Evolutionary conservation across 2,113 vertebrate species (phyloP).

Genomic region (Salvator merianae): DNA sequence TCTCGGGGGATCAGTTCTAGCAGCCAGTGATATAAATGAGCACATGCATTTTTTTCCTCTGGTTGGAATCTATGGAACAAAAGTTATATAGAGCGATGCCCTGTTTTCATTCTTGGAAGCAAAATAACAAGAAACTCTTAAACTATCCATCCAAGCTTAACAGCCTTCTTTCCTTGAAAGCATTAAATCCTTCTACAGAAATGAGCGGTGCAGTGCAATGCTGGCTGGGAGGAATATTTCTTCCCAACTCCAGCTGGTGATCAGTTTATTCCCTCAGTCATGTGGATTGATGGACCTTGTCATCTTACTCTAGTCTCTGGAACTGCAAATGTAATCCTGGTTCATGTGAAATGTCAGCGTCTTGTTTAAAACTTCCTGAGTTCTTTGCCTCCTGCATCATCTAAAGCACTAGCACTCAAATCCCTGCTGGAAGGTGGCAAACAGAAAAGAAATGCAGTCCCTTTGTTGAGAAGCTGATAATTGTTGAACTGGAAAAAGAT

Average conservation of each 20-base stretch:
- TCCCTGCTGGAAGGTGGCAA: neutral
- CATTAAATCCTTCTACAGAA: constrained; percentile 2
- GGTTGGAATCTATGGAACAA: neutral
- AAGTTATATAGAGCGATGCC: too few species aligned
- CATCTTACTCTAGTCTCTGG: constrained; percentile 1
- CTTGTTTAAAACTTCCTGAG: constrained; percentile 22
- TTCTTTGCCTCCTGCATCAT: neutral
- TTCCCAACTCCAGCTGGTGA: neutral
- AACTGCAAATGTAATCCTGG: constrained; percentile 28
- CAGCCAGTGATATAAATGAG: too few species aligned
- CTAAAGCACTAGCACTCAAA: neutral
- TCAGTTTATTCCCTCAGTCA: constrained; percentile 33
- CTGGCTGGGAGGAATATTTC: neutral
- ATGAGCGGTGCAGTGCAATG: neutral
- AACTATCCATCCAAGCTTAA: neutral
- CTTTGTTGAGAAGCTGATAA: too few species aligned
- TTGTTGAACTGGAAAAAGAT: too few species aligned
- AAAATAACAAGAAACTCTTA: neutral
- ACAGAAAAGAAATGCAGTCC: too few species aligned
- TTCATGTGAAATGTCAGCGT: neutral
- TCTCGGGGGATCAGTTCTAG: too few species aligned
- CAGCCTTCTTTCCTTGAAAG: neutral
- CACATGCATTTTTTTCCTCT: neutral
- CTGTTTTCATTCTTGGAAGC: neutral
- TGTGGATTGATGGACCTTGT: neutral